Percentiles rank a stretch among this genome's conserved stretches.
phyloP scores from a whole-genome alignment of 2,888 invertebrate genomes.

The Lasioglossum pauxillum region DNA sequence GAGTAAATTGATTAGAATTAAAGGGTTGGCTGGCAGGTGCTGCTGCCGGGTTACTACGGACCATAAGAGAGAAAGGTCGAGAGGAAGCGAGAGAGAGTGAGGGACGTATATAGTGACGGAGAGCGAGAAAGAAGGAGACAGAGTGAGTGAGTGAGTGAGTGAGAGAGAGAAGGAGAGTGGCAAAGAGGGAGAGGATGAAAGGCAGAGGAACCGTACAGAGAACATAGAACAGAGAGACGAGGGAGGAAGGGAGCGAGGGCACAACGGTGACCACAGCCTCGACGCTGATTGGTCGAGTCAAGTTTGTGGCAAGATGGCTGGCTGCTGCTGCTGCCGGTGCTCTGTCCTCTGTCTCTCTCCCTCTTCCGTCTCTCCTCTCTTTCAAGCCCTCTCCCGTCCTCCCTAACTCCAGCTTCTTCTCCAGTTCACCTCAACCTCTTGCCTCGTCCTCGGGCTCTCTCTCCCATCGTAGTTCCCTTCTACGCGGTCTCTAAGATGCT shows the following conservation, averaged over 20 bases:
- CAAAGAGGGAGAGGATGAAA: conserved; percentile 76
- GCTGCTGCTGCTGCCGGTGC: conserved; percentile 60
- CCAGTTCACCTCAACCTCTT: conserved; percentile 68
- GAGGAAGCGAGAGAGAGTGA: conserved; percentile 51
- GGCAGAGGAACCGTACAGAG: conserved; percentile 54
- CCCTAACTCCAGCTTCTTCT: conserved; percentile 59
- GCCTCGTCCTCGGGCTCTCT: conserved; percentile 61
- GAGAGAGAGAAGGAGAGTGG: conserved; percentile 37
- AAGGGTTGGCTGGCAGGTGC: conserved; percentile 75
- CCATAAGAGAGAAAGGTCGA: conserved; percentile 56
- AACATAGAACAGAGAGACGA: conserved; percentile 63
- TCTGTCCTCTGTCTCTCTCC: conserved; percentile 58
- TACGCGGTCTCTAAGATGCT: conserved; percentile 80
- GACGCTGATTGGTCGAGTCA: conserved; percentile 84
- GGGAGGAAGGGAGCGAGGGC: conserved; percentile 73
- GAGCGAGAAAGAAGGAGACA: conserved; percentile 43
- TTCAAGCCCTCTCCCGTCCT: conserved; percentile 48
- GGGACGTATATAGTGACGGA: conserved; percentile 26
- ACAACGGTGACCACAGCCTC: conserved; percentile 84
- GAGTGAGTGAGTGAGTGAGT: conserved; percentile 62
- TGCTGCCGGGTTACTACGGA: conserved; percentile 68
- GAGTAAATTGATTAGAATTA: conserved; percentile 84
- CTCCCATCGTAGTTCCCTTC: conserved; percentile 72
- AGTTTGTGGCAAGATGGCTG: conserved; percentile 85
- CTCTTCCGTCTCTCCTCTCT: conserved; percentile 53